Percentiles rank a stretch among this genome's conserved stretches.
These are phyloP conservation scores for Gavia stellata DNA, from an alignment of 2,113 vertebrate genomes.

Conservation along the genomic window DNA sequence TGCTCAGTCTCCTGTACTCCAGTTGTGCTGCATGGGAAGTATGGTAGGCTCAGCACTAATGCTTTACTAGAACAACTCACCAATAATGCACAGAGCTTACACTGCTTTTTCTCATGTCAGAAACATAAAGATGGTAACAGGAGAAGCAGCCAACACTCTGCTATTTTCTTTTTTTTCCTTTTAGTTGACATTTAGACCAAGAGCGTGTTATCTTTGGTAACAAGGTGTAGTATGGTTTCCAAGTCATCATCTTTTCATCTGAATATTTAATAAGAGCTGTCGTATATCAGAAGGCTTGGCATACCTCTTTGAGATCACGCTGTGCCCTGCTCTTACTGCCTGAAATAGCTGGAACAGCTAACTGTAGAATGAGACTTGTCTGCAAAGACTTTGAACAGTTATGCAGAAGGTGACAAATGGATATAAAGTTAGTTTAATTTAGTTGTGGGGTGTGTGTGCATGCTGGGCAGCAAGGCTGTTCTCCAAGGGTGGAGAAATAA, in stretches of 20 bases:
- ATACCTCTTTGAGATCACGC: background rate
- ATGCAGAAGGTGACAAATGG: background rate
- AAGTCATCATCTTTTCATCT: background rate
- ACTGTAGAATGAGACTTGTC: background rate
- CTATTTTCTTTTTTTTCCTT: background rate
- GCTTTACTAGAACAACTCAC: background rate
- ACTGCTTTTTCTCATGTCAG: background rate
- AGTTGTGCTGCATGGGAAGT: background rate
- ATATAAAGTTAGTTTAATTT: background rate
- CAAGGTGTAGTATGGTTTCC: background rate
- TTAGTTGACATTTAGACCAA: background rate
- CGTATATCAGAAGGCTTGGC: background rate
- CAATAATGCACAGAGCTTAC: background rate
- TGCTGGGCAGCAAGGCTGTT: background rate
- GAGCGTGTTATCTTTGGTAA: background rate
- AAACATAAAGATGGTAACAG: background rate
- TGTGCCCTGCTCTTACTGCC: background rate
- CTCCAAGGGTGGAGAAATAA: background rate
- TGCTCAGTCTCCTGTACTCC: background rate
- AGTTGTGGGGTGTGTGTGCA: background rate
- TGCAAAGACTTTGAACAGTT: background rate
- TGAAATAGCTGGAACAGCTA: background rate
- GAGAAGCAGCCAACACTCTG: background rate
- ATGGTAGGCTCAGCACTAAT: background rate
- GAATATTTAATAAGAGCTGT: conserved; percentile 3